phyloP scores from a whole-genome alignment of 2,888 invertebrate species.

The Chrysomela aeneicollis region DNA sequence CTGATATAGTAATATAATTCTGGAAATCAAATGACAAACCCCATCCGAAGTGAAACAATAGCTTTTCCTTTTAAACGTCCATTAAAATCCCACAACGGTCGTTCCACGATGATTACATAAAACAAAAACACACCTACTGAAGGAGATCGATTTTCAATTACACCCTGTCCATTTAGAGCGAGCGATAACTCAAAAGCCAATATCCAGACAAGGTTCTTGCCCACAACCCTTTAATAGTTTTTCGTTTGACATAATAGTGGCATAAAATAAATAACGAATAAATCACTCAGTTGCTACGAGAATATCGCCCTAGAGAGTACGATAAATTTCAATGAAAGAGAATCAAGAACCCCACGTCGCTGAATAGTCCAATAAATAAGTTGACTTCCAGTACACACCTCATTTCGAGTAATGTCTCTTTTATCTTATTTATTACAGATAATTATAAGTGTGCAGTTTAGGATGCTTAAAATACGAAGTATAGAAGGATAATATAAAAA shows the following conservation, averaged over 20 bases:
- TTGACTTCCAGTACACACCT: constrained; percentile 20
- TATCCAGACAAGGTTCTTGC: constrained; percentile 11
- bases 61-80: background rate
- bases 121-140: constrained; percentile 20
- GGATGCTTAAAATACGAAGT: constrained; percentile 19
- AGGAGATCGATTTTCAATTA: constrained; percentile 20
- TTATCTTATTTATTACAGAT: constrained; percentile 23
- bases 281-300: constrained; percentile 25
- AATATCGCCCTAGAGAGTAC: constrained; percentile 26
- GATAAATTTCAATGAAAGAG: constrained; percentile 34
- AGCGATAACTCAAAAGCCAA: constrained; percentile 22
- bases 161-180: constrained; percentile 4
- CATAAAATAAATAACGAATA: constrained; percentile 32
- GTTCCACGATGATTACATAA: constrained; percentile 6
- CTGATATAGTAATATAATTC: no score
- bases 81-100: background rate
- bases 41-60: background rate
- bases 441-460: constrained; percentile 18
- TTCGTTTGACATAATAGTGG: constrained; percentile 25
- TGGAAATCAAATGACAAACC: no score
- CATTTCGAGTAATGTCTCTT: constrained; percentile 28
- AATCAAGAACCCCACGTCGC: constrained; percentile 33
- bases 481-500: constrained; percentile 18
- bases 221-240: constrained; percentile 17
- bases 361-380: constrained; percentile 32